Evolutionary conservation across 2,797 vertebrate species (phyloP), one percentile per base, ranked within the genome.

Genomic region (Manis pentadactyla): DNA sequence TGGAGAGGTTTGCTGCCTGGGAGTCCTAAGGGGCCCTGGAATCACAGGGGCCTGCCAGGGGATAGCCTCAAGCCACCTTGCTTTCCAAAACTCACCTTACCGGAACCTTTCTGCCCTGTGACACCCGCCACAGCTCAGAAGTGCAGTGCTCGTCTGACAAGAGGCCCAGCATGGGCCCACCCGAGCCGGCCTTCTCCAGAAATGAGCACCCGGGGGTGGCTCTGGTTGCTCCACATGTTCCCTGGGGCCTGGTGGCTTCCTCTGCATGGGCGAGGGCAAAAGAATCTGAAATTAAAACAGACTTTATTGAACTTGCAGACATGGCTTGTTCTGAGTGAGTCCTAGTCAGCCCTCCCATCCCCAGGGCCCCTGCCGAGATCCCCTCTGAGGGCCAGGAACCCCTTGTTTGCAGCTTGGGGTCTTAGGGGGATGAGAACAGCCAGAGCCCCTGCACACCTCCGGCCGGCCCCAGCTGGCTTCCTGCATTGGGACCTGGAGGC

Each of bases 241-340:
- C 8, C 66, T 63, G 39, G 37, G 77, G 12, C 79, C n/a, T 18
- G 57, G 27, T 29, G 37, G 23, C 46, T 73, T 63, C 75, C 37
- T 93, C 69, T 68, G 49, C 18, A 61, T 29, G 31, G 3, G 4
- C 59, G 68, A 94, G 27, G 55, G 66, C 69, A 64, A 57, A 90
- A 34, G 78, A 90, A 29, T 79, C 88, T 88, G 57, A 61, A 46
- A 96, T 92, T 84, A 92, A 91, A 96, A 31, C 17, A 4, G 25
- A 75, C 77, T 92, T 93, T 29, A 63, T 39, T 53, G 77, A 90
- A 69, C 85, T 86, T 23, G 15, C 3, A 77, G 79, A 83, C 93
- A 71, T 91, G 96, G 64, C 84, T 93, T 57, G 15, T 86, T 90
- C 73, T 93, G 81, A 78, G 61, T 63, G 19, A 88, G 31, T 87